These are phyloP conservation scores for Otus scops DNA, from an alignment of 2,797 vertebrate genomes.

Conservation along the genomic window DNA sequence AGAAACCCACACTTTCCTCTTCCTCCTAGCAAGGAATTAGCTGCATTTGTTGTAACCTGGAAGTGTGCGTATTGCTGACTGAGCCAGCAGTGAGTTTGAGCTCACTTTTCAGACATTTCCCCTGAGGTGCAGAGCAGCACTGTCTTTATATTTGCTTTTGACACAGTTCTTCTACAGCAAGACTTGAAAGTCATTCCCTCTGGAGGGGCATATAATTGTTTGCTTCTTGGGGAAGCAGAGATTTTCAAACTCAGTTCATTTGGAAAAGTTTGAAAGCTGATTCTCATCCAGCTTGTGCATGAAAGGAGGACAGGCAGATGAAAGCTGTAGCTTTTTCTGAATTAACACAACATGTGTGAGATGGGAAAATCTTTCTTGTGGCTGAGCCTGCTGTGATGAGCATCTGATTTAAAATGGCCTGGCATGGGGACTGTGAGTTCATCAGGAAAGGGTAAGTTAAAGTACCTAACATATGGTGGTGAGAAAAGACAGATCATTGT, in stretches of 20 bases:
- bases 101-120: neutral
- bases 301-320: neutral
- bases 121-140: neutral
- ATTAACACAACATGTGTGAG: neutral
- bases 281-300: neutral
- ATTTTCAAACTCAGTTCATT: neutral
- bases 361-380: neutral
- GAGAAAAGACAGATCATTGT: neutral
- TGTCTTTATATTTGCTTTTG: slow-evolving; percentile 47
- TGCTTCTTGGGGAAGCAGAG: slow-evolving; percentile 2
- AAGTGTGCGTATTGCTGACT: neutral
- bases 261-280: slow-evolving; percentile 2
- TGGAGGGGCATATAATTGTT: neutral
- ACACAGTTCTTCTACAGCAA: neutral
- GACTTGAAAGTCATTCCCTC: slow-evolving; percentile 14
- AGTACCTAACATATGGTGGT: neutral
- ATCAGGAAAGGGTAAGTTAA: neutral
- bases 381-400: neutral
- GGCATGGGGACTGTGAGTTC: neutral
- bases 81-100: neutral
- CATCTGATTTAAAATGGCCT: neutral
- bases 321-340: neutral
- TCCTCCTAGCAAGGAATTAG: neutral
- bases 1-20: neutral
- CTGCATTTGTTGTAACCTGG: neutral